Conservation (phyloP, 1,140 invertebrate species). For the Helicoverpa armigera region DNA sequence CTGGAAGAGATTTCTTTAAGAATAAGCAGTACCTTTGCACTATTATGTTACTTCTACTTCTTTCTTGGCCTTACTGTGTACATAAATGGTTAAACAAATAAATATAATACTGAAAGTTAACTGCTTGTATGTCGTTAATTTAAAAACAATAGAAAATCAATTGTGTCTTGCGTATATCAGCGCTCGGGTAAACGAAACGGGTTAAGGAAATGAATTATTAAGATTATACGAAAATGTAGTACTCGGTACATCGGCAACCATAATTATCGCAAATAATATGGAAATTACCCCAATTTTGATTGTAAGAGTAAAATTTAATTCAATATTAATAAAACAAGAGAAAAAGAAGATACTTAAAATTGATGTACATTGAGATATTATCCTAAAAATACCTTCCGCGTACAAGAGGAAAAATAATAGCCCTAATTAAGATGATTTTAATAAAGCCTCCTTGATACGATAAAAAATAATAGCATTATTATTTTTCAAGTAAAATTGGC, state of each 20-base stretch:
- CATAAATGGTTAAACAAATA: too few species aligned
- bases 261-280: background rate
- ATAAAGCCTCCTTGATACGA: constrained; percentile 12
- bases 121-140: too few species aligned
- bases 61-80: too few species aligned
- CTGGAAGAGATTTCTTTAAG: too few species aligned
- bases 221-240: background rate
- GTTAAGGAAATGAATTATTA: too few species aligned
- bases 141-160: too few species aligned
- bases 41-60: too few species aligned
- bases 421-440: constrained; percentile 11
- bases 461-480: constrained; percentile 14
- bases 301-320: background rate
- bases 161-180: too few species aligned
- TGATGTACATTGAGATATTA: constrained; percentile 6
- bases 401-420: background rate
- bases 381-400: constrained; percentile 11
- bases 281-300: background rate
- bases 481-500: background rate
- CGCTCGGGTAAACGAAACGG: too few species aligned
- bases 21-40: too few species aligned
- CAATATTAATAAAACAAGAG: background rate
- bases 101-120: too few species aligned
- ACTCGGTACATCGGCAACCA: background rate
- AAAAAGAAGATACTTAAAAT: background rate